A percentile compares a stretch with the other conserved stretches of the same genome.
Evolutionary conservation across 1,140 invertebrate genomes (phyloP).

Genomic region (Phortica variegata): DNA sequence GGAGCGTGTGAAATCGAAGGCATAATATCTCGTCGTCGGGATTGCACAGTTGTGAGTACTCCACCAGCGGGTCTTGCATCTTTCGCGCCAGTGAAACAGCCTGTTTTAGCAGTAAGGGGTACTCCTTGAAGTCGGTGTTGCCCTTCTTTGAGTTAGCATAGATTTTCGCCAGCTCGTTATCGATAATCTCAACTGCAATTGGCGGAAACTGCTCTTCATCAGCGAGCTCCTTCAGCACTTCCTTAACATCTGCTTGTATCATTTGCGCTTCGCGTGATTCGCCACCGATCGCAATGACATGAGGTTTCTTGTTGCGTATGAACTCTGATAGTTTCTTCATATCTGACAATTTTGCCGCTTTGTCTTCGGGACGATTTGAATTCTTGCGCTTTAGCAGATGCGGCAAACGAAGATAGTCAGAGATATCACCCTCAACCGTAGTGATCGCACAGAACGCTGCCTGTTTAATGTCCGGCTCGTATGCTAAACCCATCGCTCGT

Average conservation of each 20-base stretch:
- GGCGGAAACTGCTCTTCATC: constrained; percentile 85
- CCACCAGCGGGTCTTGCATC: constrained; percentile 93
- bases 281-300: constrained; percentile 87
- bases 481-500: constrained; percentile 84
- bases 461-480: constrained; percentile 77
- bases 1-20: constrained; percentile 86
- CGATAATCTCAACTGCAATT: constrained; percentile 87
- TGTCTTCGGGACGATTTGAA: constrained; percentile 71
- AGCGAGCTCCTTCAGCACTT: constrained; percentile 73
- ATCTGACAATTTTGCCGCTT: constrained; percentile 74
- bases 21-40: constrained; percentile 94
- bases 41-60: constrained; percentile 94
- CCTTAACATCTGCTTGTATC: constrained; percentile 82
- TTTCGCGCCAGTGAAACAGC: constrained; percentile 89
- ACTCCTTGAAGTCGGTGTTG: constrained; percentile 85
- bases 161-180: constrained; percentile 88
- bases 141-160: constrained; percentile 91
- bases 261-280: constrained; percentile 86
- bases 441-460: constrained; percentile 88
- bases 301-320: constrained; percentile 88
- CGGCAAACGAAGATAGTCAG: constrained; percentile 84
- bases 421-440: constrained; percentile 86
- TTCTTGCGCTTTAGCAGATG: constrained; percentile 82
- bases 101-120: constrained; percentile 83
- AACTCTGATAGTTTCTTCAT: constrained; percentile 80